A percentile compares a stretch with the other conserved stretches of the same genome.
phyloP scores from a whole-genome alignment of 1,140 invertebrate species.

The Odontomachus brunneus region DNA sequence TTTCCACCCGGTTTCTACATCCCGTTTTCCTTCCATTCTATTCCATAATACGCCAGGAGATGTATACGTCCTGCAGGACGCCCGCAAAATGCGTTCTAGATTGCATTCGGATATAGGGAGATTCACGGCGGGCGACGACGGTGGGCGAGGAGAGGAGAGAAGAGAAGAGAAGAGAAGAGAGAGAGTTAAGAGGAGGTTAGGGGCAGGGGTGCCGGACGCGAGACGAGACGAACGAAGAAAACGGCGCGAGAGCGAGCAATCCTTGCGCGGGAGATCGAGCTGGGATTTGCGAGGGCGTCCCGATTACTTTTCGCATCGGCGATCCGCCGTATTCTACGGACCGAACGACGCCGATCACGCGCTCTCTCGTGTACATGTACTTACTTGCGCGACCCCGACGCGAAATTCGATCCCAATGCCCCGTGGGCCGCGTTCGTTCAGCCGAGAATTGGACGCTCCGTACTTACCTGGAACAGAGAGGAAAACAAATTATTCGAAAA shows the following conservation, averaged over 20 bases:
- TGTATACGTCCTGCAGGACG: constrained; percentile 81
- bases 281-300: constrained; percentile 79
- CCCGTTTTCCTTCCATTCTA: constrained; percentile 84
- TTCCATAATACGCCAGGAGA: constrained; percentile 83
- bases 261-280: constrained; percentile 78
- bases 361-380: constrained; percentile 44
- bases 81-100: constrained; percentile 83
- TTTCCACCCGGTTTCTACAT: constrained; percentile 80
- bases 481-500: constrained; percentile 65
- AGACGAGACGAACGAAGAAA: constrained; percentile 27
- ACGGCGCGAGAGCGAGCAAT: constrained; percentile 53
- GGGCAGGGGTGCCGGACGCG: no score
- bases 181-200: no score
- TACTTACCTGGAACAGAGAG: constrained; percentile 81
- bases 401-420: constrained; percentile 58
- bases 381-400: constrained; percentile 31
- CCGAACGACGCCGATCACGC: constrained; percentile 47
- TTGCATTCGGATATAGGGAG: constrained; percentile 80
- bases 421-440: background rate
- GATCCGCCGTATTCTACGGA: constrained; percentile 65
- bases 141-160: constrained; percentile 48
- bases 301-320: constrained; percentile 79
- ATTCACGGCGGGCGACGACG: constrained; percentile 67
- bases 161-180: background rate
- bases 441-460: constrained; percentile 52